Conservation (phyloP, 2,113 vertebrate species). For the Hemiscyllium ocellatum region DNA sequence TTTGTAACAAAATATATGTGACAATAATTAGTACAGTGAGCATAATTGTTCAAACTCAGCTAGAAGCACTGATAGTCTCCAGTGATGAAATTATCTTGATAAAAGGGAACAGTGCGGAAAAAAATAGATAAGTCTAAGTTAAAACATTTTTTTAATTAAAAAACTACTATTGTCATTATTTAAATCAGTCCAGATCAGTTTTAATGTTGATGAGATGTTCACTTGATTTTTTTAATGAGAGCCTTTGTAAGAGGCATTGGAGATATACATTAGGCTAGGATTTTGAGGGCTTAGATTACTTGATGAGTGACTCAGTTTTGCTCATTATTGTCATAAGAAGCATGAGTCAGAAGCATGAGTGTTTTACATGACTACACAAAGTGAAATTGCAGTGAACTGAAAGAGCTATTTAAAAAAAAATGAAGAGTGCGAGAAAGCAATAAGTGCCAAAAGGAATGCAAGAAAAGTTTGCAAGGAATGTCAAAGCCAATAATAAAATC, state of each 20-base stretch:
- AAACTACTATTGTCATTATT: neutral
- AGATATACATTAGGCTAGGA: neutral
- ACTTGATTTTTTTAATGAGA: conserved; percentile 12
- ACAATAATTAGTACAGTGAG: too few species aligned
- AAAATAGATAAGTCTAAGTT: neutral
- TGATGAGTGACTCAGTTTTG: neutral
- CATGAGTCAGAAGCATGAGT: neutral
- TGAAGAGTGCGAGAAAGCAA: neutral
- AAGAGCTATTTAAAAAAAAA: neutral
- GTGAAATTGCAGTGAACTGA: neutral
- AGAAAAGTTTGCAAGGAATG: neutral
- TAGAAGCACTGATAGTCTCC: neutral
- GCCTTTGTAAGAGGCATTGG: neutral
- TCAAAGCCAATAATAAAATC: neutral
- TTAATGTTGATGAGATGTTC: neutral
- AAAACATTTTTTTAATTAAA: neutral
- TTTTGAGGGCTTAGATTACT: neutral
- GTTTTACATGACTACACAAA: neutral
- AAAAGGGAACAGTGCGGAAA: neutral
- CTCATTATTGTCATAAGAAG: neutral
- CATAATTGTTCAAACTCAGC: too few species aligned
- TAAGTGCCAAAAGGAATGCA: neutral
- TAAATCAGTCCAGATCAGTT: neutral
- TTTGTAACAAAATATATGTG: too few species aligned
- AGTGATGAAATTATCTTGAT: neutral